Base-by-base conservation (phyloP, 2,888 invertebrate genomes). In the Metalampra italica region DNA sequence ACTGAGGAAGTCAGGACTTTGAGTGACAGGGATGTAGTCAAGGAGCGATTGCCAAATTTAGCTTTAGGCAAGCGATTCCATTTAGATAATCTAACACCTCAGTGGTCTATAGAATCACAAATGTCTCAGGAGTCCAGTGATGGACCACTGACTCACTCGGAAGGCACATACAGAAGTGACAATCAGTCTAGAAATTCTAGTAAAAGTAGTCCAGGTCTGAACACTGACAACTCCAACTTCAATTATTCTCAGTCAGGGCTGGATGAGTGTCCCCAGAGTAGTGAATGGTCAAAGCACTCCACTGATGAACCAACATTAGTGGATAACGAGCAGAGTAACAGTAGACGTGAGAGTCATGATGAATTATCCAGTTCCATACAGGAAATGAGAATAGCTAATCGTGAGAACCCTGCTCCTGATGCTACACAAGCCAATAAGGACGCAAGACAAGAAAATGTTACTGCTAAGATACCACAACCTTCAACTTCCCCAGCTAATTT, bases 91-190 rank as follows among this genome's bases (percentile, higher is more conserved):
- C 66, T 85, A 58, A 82, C 92, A 14, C 92, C 92, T 1, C 92
- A 92, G 60, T 92, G 92, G 92, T 92, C 92, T 5, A 91, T 91
- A 47, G 93, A 93, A 67, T 92, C 92, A 34, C 92, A 92, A 69
- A 90, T 92, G 77, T 92, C 92, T 9, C 92, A 92, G 67, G 92
- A 92, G 60, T 92, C 92, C 1, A 92, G 92, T 53, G 92, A 92
- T 61, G 91, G 92, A 32, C 82, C 90, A 15, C 80, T 90, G 37
- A 92, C 91, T 44, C 91, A 91, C 9, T 91, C 92, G 9, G 92
- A 92, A 64, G 91, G 91, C 48, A 91, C 92, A 42, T 91, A 91
- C 56, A 76, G 87, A 66, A 92, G 92, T 79, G 90, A 91, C 59
- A 90, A 90, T 66, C 90, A 90, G 53, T 92, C 92, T 3, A 82